Base-by-base conservation (phyloP, 2,797 vertebrate genomes). In the Steatocranus sp. region DNA sequence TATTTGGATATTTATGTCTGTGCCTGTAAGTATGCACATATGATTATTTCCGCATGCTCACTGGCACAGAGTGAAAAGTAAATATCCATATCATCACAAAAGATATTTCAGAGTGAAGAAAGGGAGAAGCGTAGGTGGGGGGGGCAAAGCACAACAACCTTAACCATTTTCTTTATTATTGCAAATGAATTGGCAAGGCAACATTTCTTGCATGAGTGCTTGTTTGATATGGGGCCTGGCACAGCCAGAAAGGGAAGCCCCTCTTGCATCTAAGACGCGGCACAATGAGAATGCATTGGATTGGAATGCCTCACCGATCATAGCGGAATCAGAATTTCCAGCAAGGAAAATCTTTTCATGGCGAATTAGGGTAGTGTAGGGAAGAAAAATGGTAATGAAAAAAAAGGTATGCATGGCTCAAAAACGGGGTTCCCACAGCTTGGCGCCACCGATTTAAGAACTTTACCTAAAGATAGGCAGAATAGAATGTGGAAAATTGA, bases 321-420 rank as follows among this genome's bases (percentile, higher is more conserved):
- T 97, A 98, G 98, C 93, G 95, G 97, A 99, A 99, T 99, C 98
- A 97, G 97, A 98, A 98, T 99, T 99, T 99, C 98, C 98, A 98
- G 97, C 98, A 97, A 99, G 98, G 97, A 98, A 98, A 99, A 99
- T 98, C 98, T 99, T 98, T 99, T 99, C 98, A 99, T 96, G 98
- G 97, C 94, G 97, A 99, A 99, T 99, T 99, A 99, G 96, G 78
- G 87, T 70, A 86, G 86, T 79, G 87, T 96, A 97, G 96, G 97
- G 97, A 97, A 87, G 83, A 97, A 96, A 97, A 97, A 98, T 97
- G 97, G 97, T 96, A 97, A 97, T 97, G 97, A 97, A 97, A 97
- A 92, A 77, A 96, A 97, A 97, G 97, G 97, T 97, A 97, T 97
- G 97, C 96, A 93, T 93, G 95, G 96, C 97, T 98, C 97, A 97